These are phyloP conservation scores for Drosophila nigrodunni DNA, from an alignment of 1,140 invertebrate species.

Conservation along the genomic window DNA sequence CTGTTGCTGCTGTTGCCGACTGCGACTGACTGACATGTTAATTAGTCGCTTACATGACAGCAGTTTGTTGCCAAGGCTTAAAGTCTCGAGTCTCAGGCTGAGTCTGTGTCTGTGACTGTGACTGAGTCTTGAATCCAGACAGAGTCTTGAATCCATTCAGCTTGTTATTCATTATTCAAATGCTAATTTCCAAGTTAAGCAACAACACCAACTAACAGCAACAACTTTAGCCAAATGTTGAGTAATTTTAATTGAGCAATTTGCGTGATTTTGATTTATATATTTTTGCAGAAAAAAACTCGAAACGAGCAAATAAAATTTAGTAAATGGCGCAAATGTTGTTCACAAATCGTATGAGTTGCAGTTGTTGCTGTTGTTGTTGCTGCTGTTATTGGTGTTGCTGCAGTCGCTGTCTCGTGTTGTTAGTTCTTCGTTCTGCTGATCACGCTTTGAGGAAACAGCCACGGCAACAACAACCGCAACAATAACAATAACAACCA, in stretches of 20 bases:
- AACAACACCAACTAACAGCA: constrained; percentile 41
- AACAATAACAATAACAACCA: constrained; percentile 23
- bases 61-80: constrained; percentile 69
- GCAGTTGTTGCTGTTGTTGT: not conserved
- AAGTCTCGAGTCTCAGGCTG: not conserved
- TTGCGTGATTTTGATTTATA: constrained; percentile 75
- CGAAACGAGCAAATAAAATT: constrained; percentile 22
- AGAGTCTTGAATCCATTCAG: constrained; percentile 15
- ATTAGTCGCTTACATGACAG: constrained; percentile 84
- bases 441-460: constrained; percentile 29
- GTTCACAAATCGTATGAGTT: constrained; percentile 12
- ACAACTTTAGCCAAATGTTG: constrained; percentile 43
- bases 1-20: constrained; percentile 20
- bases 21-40: constrained; percentile 78
- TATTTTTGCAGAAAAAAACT: constrained; percentile 29
- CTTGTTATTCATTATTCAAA: constrained; percentile 69
- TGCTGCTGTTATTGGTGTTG: not conserved
- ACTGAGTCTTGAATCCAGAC: constrained; percentile 22
- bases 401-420: constrained; percentile 2
- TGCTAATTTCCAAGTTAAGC: constrained; percentile 69
- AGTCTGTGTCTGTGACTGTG: not conserved
- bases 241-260: constrained; percentile 79
- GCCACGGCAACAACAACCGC: not conserved
- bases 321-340: constrained; percentile 5
- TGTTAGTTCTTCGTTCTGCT: constrained; percentile 24